Conservation (phyloP, 2,113 vertebrate genomes). For the Fregata magnificens region DNA sequence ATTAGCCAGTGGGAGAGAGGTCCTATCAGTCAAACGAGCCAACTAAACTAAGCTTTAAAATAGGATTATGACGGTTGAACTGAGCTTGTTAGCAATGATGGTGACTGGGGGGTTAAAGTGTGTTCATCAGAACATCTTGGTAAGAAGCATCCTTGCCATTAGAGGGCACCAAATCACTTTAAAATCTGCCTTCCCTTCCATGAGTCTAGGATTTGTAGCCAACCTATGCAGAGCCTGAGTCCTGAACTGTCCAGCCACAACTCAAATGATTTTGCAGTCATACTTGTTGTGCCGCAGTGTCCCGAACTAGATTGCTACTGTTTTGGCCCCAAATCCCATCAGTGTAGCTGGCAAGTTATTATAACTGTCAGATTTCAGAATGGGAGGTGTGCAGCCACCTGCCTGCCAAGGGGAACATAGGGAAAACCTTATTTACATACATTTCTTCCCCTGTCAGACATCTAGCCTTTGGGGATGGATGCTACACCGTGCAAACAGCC, state of each 20-base stretch:
- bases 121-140: not conserved
- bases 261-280: not conserved
- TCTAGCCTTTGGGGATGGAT: not conserved
- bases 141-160: not conserved
- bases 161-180: slow-evolving; percentile 66
- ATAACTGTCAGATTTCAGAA: not conserved
- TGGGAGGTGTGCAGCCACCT: not conserved
- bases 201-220: not conserved
- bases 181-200: not conserved
- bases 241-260: not conserved
- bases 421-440: not conserved
- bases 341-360: not conserved
- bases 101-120: fast-evolving
- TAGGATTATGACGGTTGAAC: not conserved
- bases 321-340: not conserved
- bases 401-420: not conserved
- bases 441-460: not conserved
- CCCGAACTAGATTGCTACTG: not conserved
- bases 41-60: not conserved
- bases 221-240: not conserved
- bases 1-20: not conserved
- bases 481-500: not conserved
- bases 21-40: not conserved
- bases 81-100: not conserved
- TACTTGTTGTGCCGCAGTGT: not conserved